Evolutionary conservation across 2,888 invertebrate genomes (phyloP).

Genomic region (Drosophila tanythrix): DNA sequence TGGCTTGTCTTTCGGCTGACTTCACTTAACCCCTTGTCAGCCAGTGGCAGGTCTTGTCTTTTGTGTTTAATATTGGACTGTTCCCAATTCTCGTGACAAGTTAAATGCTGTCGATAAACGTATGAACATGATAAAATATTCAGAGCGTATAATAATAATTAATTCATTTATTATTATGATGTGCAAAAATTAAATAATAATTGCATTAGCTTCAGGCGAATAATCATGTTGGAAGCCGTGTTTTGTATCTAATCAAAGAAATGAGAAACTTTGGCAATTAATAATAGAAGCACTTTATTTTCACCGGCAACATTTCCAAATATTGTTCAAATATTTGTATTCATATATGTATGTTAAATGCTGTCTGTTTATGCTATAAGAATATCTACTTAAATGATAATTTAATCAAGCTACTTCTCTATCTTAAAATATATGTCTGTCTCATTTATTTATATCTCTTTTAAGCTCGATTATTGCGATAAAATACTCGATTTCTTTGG

Average conservation of each 20-base stretch:
- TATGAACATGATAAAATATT: not conserved
- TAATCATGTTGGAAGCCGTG: not conserved
- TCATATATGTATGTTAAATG: not conserved
- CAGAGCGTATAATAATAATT: not conserved
- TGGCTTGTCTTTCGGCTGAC: constrained; percentile 30
- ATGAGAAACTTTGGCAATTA: not conserved
- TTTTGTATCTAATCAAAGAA: not conserved
- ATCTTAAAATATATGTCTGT: not conserved
- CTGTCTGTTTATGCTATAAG: not conserved
- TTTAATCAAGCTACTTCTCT: not conserved
- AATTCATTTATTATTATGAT: not conserved
- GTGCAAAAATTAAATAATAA: not conserved
- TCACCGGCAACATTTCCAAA: not conserved
- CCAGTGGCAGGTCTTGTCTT: constrained; percentile 10
- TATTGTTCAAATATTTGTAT: not conserved
- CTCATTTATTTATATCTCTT: not conserved
- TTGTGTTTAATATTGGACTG: constrained; percentile 19
- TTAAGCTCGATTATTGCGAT: not conserved
- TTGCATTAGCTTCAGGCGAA: not conserved
- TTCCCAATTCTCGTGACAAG: constrained; percentile 6
- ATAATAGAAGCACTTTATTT: not conserved
- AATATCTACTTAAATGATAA: not conserved
- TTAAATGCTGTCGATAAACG: not conserved
- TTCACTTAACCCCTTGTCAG: constrained; percentile 29
- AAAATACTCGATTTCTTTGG: not conserved